Evolutionary conservation across 2,797 vertebrate genomes (phyloP).

Genomic region (Enteromius paludinosus): DNA sequence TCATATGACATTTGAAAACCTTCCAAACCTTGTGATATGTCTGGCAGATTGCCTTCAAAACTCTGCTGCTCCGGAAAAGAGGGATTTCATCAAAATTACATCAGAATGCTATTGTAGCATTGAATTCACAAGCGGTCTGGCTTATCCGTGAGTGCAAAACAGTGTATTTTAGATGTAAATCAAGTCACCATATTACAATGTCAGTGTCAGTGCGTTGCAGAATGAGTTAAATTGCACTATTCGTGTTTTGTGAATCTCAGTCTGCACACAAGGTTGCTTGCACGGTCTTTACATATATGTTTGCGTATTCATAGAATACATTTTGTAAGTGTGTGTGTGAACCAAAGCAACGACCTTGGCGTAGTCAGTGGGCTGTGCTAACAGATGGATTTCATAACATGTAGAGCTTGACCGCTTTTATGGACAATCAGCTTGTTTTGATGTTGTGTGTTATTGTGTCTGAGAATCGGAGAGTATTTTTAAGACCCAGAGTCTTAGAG

Average conservation of each 20-base stretch:
- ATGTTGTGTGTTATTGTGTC: constrained; percentile 5
- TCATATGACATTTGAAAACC: constrained; percentile 17
- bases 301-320: neutral
- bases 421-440: neutral
- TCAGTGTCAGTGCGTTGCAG: neutral
- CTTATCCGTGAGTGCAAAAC: neutral
- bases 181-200: neutral
- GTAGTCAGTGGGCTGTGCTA: neutral
- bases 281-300: neutral
- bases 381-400: constrained; percentile 1
- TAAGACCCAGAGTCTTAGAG: constrained; percentile 10
- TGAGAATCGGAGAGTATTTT: constrained; percentile 23
- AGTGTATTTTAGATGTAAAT: neutral
- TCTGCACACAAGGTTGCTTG: neutral
- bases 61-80: neutral
- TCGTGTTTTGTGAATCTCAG: neutral
- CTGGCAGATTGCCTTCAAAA: constrained; percentile 23
- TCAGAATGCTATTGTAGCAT: constrained; percentile 35
- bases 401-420: constrained; percentile 1
- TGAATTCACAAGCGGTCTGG: neutral
- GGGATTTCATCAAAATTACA: constrained; percentile 47
- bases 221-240: neutral
- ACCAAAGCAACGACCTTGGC: constrained; percentile 28
- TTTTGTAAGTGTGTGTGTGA: neutral
- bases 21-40: constrained; percentile 13